phyloP scores from a whole-genome alignment of 1,140 invertebrate genomes.

The Asobara japonica region DNA sequence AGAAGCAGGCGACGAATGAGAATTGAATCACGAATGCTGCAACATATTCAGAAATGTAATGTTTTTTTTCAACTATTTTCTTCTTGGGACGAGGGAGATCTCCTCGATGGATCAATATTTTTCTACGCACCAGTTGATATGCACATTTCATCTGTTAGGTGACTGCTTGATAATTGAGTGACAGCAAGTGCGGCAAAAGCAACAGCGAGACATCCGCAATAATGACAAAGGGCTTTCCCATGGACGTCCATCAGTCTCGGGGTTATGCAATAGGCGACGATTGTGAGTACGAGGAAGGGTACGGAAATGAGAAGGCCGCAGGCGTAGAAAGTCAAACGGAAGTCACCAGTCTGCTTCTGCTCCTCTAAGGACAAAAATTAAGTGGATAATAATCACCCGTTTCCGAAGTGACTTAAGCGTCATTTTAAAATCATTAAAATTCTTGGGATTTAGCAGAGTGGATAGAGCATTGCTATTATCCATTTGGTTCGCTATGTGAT shows the following conservation, averaged over 20 bases:
- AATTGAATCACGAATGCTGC: constrained; percentile 75
- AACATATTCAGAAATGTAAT: too few relatives aligned
- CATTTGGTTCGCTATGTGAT: too few relatives aligned
- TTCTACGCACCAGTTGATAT: constrained; percentile 57
- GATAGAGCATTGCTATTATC: too few relatives aligned
- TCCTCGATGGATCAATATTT: constrained; percentile 7
- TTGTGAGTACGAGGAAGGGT: constrained; percentile 65
- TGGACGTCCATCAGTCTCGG: constrained; percentile 63
- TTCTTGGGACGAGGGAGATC: too few relatives aligned
- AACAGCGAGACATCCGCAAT: constrained; percentile 62
- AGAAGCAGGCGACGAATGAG: constrained; percentile 80
- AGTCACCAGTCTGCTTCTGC: constrained; percentile 36
- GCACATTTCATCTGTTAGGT: constrained; percentile 54
- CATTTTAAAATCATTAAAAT: too few relatives aligned
- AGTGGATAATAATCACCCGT: neutral
- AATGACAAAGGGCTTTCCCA: constrained; percentile 64
- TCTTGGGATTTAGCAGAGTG: too few relatives aligned
- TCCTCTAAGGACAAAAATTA: constrained; percentile 41
- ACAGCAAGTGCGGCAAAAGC: constrained; percentile 64
- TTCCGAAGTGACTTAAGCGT: too few relatives aligned
- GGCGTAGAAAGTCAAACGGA: constrained; percentile 53
- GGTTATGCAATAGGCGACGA: constrained; percentile 61
- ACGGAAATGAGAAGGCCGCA: constrained; percentile 65
- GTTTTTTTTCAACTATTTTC: too few relatives aligned
- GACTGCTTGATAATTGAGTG: constrained; percentile 57